A percentile compares a stretch with the other conserved stretches of the same genome.
Conservation (phyloP, 2,113 vertebrate species). For the Zootoca vivipara region DNA sequence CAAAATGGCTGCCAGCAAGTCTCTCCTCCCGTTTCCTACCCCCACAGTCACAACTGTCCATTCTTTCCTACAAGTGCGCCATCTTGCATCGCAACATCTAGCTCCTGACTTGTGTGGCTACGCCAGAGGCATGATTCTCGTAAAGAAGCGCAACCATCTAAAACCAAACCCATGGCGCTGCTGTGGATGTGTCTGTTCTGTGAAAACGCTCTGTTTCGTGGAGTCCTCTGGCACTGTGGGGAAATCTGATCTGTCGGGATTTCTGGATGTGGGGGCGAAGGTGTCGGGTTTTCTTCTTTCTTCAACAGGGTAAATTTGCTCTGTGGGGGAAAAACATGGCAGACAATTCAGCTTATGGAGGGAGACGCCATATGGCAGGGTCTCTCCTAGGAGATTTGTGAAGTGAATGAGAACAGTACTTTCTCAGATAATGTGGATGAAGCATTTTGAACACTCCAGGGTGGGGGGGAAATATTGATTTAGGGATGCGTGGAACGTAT, state of each 20-base stretch:
- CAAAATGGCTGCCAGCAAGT: background rate
- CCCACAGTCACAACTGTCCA: background rate
- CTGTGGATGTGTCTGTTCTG: background rate
- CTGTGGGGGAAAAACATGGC: background rate
- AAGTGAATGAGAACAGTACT: no score
- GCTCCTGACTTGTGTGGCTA: background rate
- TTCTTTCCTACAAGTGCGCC: background rate
- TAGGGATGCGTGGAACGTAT: background rate
- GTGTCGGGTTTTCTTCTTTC: background rate
- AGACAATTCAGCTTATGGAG: background rate
- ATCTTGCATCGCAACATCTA: background rate
- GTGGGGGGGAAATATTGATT: no score
- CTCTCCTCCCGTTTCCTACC: background rate
- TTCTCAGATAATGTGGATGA: background rate
- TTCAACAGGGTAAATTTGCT: background rate
- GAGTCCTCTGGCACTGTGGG: background rate
- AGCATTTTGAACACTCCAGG: background rate
- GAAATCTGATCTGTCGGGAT: background rate
- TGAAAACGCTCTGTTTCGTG: background rate
- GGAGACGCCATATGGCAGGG: background rate
- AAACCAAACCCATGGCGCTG: background rate
- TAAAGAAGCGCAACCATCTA: background rate
- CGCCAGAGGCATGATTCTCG: background rate
- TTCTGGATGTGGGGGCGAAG: background rate
- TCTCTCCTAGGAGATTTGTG: background rate